Evolutionary conservation across 2,113 vertebrate species (phyloP).

Genomic region (human): DNA sequence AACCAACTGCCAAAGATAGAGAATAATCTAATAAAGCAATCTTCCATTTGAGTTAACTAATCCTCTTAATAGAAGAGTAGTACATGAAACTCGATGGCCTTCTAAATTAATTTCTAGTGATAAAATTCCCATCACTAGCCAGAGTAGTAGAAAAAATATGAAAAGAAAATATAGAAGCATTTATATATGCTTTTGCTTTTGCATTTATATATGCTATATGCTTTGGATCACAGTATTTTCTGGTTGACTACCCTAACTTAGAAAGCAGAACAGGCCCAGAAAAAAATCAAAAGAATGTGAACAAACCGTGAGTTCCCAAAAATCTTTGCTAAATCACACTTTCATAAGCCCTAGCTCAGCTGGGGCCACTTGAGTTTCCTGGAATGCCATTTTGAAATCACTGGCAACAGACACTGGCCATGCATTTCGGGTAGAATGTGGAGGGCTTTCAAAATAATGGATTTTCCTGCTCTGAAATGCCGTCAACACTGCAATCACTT

Average conservation of each 20-base stretch:
- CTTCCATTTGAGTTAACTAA: not conserved
- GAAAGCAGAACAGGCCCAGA: not conserved
- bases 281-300: not conserved
- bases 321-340: conserved; percentile 30
- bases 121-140: not conserved
- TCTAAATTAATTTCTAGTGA: conserved; percentile 45
- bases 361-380: not conserved
- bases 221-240: not conserved
- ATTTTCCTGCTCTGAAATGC: not conserved
- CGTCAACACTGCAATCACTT: not conserved
- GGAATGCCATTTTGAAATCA: conserved; percentile 6
- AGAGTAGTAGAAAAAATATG: conserved; percentile 10
- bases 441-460: conserved; percentile 26
- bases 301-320: not conserved
- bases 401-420: not conserved
- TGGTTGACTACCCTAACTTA: not conserved
- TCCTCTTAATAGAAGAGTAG: not conserved
- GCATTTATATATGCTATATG: no score
- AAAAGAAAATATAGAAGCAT: not conserved
- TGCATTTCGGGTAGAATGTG: not conserved
- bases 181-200: not conserved
- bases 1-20: not conserved
- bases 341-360: not conserved
- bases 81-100: not conserved
- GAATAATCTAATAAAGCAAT: not conserved